Conservation (phyloP, 2,888 invertebrate species). For the Liopterus haemorrhoidalis region DNA sequence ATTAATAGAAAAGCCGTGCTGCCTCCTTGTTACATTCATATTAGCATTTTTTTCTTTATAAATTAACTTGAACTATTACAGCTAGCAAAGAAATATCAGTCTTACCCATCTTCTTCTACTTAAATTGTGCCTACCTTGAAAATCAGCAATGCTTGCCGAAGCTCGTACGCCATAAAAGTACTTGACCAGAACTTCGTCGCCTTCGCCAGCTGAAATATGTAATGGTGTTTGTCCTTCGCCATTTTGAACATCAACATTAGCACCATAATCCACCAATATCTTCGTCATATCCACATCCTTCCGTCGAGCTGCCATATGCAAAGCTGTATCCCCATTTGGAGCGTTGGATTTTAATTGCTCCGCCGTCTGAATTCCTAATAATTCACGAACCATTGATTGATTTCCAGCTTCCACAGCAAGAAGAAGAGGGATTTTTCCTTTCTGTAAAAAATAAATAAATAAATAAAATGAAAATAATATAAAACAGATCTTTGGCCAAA, state of each 20-base stretch:
- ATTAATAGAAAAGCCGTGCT: not conserved
- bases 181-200: conserved; percentile 90
- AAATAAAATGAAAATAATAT: conserved; percentile 4
- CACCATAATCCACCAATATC: conserved; percentile 87
- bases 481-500: too few species aligned
- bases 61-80: too few species aligned
- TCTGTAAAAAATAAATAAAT: conserved; percentile 53
- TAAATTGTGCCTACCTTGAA: conserved; percentile 59
- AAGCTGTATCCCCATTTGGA: conserved; percentile 84
- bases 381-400: conserved; percentile 89
- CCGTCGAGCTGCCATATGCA: conserved; percentile 90
- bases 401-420: conserved; percentile 93
- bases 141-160: conserved; percentile 89
- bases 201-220: conserved; percentile 92
- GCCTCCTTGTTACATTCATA: too few species aligned
- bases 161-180: conserved; percentile 93
- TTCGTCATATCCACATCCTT: conserved; percentile 90
- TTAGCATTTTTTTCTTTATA: too few species aligned
- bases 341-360: conserved; percentile 83
- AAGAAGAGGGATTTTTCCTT: conserved; percentile 88
- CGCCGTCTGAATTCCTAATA: conserved; percentile 78
- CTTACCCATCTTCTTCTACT: not conserved
- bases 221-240: conserved; percentile 91
- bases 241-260: conserved; percentile 86
- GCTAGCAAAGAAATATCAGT: too few species aligned